Conservation (phyloP, 1,140 invertebrate species). For the Nasonia longicornis region DNA sequence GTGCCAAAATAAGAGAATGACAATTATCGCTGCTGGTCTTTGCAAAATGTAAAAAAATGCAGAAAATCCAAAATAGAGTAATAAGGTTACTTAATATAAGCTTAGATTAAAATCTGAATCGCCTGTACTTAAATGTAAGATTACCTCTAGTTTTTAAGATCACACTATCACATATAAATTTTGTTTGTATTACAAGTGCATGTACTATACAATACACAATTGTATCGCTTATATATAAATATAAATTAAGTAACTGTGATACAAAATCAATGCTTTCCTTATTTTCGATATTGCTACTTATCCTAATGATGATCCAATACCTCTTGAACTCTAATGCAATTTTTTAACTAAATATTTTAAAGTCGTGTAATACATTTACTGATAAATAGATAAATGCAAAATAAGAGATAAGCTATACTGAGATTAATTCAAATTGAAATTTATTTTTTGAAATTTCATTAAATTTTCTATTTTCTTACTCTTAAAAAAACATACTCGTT, state of each 20-base stretch:
- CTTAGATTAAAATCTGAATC: conserved; percentile 39
- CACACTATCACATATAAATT: conserved; percentile 3
- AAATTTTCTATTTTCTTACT: too few relatives aligned
- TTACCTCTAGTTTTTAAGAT: conserved; percentile 29
- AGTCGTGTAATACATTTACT: too few relatives aligned
- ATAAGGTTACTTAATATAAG: conserved; percentile 37
- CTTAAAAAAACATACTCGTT: too few relatives aligned
- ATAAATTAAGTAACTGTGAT: conserved; percentile 54
- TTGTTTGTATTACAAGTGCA: conserved; percentile 41
- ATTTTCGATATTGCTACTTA: conserved; percentile 5
- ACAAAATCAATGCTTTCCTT: conserved; percentile 44
- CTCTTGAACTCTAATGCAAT: background rate
- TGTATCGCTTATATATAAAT: conserved; percentile 52
- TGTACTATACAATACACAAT: conserved; percentile 38
- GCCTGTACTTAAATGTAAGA: conserved; percentile 35
- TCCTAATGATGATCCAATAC: background rate
- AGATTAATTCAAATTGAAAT: too few relatives aligned
- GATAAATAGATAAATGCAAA: too few relatives aligned
- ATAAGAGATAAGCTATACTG: too few relatives aligned
- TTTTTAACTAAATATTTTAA: background rate
- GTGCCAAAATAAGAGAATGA: background rate
- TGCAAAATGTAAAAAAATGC: conserved; percentile 36
- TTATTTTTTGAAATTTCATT: too few relatives aligned
- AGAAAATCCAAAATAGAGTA: conserved; percentile 25
- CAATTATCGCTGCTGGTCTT: conserved; percentile 23